Percentiles rank a stretch among this genome's conserved stretches.
Evolutionary conservation across 1,140 invertebrate genomes (phyloP).

Genomic region (Melipona quadrifasciata): DNA sequence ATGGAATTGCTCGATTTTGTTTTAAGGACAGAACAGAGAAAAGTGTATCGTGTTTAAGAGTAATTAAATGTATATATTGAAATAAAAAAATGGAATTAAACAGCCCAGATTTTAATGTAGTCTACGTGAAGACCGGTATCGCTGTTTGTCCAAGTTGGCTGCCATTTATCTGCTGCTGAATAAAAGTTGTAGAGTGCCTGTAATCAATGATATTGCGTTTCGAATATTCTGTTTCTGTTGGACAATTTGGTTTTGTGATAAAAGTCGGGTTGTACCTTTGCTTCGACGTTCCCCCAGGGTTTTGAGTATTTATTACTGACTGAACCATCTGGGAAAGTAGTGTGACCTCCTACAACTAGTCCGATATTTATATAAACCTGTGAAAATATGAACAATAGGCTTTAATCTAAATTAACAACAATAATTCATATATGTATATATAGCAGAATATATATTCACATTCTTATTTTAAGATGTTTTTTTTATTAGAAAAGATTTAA

Average conservation of each 20-base stretch:
- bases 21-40: too few relatives aligned
- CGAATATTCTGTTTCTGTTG: neutral
- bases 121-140: slow-evolving; percentile 84
- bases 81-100: slow-evolving; percentile 72
- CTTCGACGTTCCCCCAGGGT: slow-evolving; percentile 86
- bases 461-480: neutral
- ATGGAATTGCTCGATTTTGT: too few relatives aligned
- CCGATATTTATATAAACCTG: slow-evolving; percentile 90
- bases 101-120: slow-evolving; percentile 84
- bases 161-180: slow-evolving; percentile 82
- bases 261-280: slow-evolving; percentile 67
- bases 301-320: slow-evolving; percentile 80
- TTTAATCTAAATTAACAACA: neutral
- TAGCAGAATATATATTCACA: neutral
- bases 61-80: too few relatives aligned
- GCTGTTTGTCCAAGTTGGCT: slow-evolving; percentile 83
- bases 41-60: too few relatives aligned
- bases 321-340: slow-evolving; percentile 85
- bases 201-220: slow-evolving; percentile 39
- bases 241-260: neutral
- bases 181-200: slow-evolving; percentile 82
- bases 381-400: slow-evolving; percentile 46
- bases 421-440: neutral
- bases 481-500: neutral
- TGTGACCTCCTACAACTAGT: slow-evolving; percentile 88